Base-by-base conservation (phyloP, 2,113 vertebrate genomes). In the Ondatra zibethicus region DNA sequence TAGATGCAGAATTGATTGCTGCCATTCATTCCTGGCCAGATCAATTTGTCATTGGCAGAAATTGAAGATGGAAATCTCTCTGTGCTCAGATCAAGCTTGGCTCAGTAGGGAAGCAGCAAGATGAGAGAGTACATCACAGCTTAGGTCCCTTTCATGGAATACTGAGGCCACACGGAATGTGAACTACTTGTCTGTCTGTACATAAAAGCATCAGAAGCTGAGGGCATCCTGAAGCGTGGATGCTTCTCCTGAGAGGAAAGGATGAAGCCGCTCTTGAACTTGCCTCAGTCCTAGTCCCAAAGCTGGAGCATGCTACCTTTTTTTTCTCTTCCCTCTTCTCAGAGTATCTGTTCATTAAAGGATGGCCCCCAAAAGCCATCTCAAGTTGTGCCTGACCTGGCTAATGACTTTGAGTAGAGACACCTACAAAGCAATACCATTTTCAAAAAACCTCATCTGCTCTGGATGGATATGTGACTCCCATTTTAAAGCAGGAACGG, bases 321-420 rank as follows among this genome's bases (percentile, higher is more conserved):
- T 84, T 29, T 47, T 78, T 25, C 2, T 63, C n/a, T 42, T 27
- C 65, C 17, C 58, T 27, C 9, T 1, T 14, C 39, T 17, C 84
- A 33, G 55, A 84, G 52, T 65, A 27, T 75, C 39, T 11, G 13
- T 58, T 47, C 45, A 7, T 6, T 16, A 10, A 29, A 14, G 27
- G 39, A 17, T 7, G n/a, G 12, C 58, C 47, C 29, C 3, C 23
- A 81, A 75, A 73, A 94, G n/a, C 36, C 36, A 29, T 50, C 16
- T 82, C 45, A 5, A 77, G 73, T 25, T 11, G 12, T 4, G 42
- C 73, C 31, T 63, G 72, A 72, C 27, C 23, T 82, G 75, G 14
- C n/a, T 96, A 93, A 76, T 19, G 75, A 63, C 42, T 77, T 82
- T 63, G 27, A 94, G 61, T 45, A 63, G 68, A 91, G 88, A 80